Conservation (phyloP, 1,140 invertebrate species). For the Bradynema listronoti region DNA sequence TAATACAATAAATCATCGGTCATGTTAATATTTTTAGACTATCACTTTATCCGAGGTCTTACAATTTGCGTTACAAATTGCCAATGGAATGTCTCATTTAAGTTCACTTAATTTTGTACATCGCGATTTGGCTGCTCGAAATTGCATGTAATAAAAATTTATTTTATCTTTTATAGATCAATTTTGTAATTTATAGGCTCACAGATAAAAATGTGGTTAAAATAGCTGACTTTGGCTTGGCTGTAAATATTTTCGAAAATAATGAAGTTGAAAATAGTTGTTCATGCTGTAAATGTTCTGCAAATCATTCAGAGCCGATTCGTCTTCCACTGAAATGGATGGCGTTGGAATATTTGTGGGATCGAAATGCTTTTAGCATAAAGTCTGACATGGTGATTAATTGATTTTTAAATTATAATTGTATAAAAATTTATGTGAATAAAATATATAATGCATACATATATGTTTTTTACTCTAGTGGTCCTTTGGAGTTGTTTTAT, state of each 20-base stretch:
- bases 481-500: slow-evolving; percentile 40
- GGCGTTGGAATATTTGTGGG: slow-evolving; percentile 47
- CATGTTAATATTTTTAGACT: slow-evolving; percentile 15
- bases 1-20: background rate
- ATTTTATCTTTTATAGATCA: slow-evolving; percentile 18
- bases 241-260: slow-evolving; percentile 55
- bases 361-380: slow-evolving; percentile 17
- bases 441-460: background rate
- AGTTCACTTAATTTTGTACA: slow-evolving; percentile 71
- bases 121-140: slow-evolving; percentile 82
- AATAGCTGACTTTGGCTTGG: slow-evolving; percentile 50
- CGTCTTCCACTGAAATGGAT: slow-evolving; percentile 60
- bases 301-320: too few species aligned
- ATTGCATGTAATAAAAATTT: slow-evolving; percentile 64
- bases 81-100: slow-evolving; percentile 71
- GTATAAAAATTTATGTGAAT: background rate
- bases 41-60: slow-evolving; percentile 34
- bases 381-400: slow-evolving; percentile 16
- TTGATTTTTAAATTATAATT: background rate
- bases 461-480: slow-evolving; percentile 20
- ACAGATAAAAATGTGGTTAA: slow-evolving; percentile 57
- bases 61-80: slow-evolving; percentile 39
- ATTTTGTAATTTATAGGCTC: slow-evolving; percentile 53
- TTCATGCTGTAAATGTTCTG: slow-evolving; percentile 41
- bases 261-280: slow-evolving; percentile 28